A percentile compares a stretch with the other conserved stretches of the same genome.
Conservation (phyloP, 2,888 invertebrate genomes). For the Actias luna region DNA sequence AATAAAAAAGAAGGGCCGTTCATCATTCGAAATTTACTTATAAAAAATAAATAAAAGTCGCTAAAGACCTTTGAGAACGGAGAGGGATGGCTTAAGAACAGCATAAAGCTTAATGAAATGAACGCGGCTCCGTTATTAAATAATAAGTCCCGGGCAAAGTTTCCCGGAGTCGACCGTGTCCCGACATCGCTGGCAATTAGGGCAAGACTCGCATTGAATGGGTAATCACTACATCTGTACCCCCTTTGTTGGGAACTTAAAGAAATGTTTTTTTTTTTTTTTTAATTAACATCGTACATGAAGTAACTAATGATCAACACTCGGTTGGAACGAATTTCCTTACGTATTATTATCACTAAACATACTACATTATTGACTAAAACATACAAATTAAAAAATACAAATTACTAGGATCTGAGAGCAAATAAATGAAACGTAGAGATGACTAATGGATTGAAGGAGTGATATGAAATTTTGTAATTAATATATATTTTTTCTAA, state of each 20-base stretch:
- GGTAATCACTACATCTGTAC: neutral
- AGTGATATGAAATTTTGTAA: no score
- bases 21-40: neutral
- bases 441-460: no score
- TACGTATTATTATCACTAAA: no score
- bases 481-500: no score
- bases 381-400: no score
- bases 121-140: conserved; percentile 11
- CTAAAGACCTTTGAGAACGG: neutral
- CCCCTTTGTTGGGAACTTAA: neutral
- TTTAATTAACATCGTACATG: neutral
- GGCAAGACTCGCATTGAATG: neutral
- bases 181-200: conserved; percentile 11
- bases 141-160: conserved; percentile 2
- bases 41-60: neutral
- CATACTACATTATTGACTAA: no score
- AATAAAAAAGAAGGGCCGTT: neutral
- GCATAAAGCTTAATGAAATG: conserved; percentile 7
- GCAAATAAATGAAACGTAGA: no score
- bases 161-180: neutral
- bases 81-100: neutral
- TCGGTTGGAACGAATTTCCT: no score
- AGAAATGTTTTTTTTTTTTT: neutral
- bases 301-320: no score
- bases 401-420: no score